Percentiles rank a stretch among this genome's conserved stretches.
phyloP scores from a whole-genome alignment of 1,140 invertebrate genomes.

The Drosophila ogumai region DNA sequence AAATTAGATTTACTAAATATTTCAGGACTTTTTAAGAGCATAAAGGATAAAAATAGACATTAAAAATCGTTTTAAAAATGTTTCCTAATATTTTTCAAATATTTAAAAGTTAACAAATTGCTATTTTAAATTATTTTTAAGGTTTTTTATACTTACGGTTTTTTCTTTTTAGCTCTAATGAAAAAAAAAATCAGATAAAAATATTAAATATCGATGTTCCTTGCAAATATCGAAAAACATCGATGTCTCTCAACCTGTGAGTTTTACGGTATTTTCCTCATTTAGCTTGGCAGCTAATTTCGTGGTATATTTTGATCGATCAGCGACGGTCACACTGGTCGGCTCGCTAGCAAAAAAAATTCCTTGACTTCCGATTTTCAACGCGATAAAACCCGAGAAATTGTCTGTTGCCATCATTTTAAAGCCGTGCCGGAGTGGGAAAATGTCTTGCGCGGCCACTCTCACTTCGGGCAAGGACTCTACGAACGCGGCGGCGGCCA shows the following conservation, averaged over 20 bases:
- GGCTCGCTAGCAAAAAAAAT: slow-evolving; percentile 25
- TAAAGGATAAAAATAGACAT: too few species aligned
- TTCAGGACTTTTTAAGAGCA: too few species aligned
- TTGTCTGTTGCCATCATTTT: slow-evolving; percentile 4
- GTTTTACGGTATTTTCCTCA: background rate
- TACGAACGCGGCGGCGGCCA: slow-evolving; percentile 66
- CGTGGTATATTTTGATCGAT: background rate
- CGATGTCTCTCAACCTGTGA: too few species aligned
- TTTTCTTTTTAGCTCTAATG: too few species aligned
- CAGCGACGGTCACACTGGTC: slow-evolving; percentile 11
- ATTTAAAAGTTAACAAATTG: background rate
- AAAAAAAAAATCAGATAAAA: too few species aligned
- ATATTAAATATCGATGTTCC: too few species aligned
- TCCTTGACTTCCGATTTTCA: slow-evolving; percentile 30
- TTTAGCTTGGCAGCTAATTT: background rate
- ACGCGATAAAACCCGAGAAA: slow-evolving; percentile 15
- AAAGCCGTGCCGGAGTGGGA: slow-evolving; percentile 31
- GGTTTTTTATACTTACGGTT: too few species aligned
- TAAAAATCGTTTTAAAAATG: too few species aligned
- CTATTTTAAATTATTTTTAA: background rate
- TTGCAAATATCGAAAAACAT: too few species aligned
- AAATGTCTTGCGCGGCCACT: slow-evolving; percentile 81
- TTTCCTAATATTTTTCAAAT: too few species aligned
- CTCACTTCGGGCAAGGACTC: slow-evolving; percentile 74
- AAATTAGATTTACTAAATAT: background rate